Base-by-base conservation (phyloP, 2,888 invertebrate genomes). In the Lampropteryx suffumata region DNA sequence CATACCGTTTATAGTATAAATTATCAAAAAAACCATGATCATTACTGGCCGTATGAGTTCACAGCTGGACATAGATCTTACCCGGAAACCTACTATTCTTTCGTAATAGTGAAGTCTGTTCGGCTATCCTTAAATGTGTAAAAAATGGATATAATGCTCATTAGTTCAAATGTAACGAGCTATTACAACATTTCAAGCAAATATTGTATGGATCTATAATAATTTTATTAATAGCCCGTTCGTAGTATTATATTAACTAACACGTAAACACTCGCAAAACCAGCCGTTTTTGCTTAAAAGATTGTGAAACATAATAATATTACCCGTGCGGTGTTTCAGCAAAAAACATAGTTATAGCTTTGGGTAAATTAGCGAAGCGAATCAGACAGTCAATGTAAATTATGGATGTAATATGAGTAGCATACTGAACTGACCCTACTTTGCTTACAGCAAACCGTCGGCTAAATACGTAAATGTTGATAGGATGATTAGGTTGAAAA, bases 271-370 rank as follows among this genome's bases (percentile, higher is more conserved):
- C 42, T 39, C 33, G 42, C 17, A 39, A 42, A 47, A 37, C 47
- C 12, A 43, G 52, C 46, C 13, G 51, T 47, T 47, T 47, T 43
- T 47, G 34, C 26, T 12, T 28, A 47, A 34, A 34, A 28, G 4
- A 28, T 52, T 52, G 47, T 47, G 47, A 43, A 52, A 52, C 30
- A n/a, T 52, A 46, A 32, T 41, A 50, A 46, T 47, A 42, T n/a
- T 33, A 47, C 29, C 43, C 44, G 44, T 40, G 39, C 50, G n/a
- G 29, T 40, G 30, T 14, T 34, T 13, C 1, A 14, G 13, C 32
- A 44, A 50, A 50, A 40, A 50, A 44, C 29, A 12, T 12, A 39
- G 24, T 34, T 50, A 27, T 40, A 36, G 13, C 42, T 51, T 24
- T 43, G 33, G 24, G 34, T 28, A 21, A 13, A 17, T 37, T 32